Percentiles rank a stretch among this genome's conserved stretches.
Conservation (phyloP, 2,113 vertebrate genomes). For the Kobus ellipsiprymnus region DNA sequence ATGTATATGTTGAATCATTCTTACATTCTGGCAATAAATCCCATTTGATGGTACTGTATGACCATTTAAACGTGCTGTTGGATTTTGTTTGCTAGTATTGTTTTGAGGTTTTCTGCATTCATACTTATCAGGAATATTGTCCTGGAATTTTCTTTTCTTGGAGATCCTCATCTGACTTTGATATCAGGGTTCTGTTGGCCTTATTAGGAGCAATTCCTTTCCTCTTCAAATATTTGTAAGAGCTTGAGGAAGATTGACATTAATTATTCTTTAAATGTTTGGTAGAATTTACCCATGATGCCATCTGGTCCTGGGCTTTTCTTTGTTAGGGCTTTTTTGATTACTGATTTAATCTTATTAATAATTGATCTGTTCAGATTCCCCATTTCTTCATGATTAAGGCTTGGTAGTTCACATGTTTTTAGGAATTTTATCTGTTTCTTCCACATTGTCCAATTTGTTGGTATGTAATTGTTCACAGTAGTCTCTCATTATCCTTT, state of each 20-base stretch:
- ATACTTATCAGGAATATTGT: background rate
- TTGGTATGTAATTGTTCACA: background rate
- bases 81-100: background rate
- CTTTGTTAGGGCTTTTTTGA: background rate
- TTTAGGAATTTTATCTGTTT: background rate
- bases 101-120: background rate
- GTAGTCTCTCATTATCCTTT: background rate
- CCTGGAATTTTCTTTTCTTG: background rate
- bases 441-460: background rate
- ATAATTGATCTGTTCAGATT: background rate
- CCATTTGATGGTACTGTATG: background rate
- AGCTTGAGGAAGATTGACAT: background rate
- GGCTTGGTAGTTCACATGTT: background rate
- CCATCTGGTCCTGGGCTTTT: background rate
- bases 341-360: background rate
- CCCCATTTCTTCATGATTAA: background rate
- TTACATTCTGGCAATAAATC: background rate
- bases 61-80: background rate
- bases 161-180: background rate
- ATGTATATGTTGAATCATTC: background rate
- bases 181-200: background rate
- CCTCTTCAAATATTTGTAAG: background rate
- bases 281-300: background rate
- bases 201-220: background rate
- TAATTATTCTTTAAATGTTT: background rate